Percentiles rank a stretch among this genome's conserved stretches.
Evolutionary conservation across 1,140 invertebrate genomes (phyloP).

Genomic region (Rhynchophorus ferrugineus): DNA sequence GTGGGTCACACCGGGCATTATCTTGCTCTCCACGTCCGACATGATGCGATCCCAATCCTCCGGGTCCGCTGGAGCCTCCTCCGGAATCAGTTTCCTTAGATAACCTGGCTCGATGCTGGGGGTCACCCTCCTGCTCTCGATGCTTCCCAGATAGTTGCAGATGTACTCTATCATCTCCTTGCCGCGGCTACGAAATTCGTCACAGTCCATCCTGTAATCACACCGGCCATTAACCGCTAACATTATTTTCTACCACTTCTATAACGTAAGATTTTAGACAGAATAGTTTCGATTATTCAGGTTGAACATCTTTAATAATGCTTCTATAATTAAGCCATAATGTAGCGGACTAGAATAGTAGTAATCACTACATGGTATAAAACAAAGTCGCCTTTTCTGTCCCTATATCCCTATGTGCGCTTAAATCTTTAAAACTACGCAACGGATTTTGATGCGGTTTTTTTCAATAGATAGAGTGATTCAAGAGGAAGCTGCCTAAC

Average conservation of each 20-base stretch:
- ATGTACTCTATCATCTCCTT: constrained; percentile 99
- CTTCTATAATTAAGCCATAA: no score
- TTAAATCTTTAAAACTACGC: no score
- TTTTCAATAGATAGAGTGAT: no score
- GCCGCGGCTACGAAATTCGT: constrained; percentile 82
- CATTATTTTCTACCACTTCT: neutral
- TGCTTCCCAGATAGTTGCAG: constrained; percentile 86
- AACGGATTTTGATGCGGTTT: no score
- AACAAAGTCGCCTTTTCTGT: no score
- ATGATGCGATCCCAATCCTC: constrained; percentile 91
- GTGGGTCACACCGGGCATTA: constrained; percentile 98
- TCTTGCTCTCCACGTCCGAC: constrained; percentile 88
- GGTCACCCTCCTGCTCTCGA: constrained; percentile 74
- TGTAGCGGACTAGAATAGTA: no score
- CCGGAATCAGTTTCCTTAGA: constrained; percentile 71
- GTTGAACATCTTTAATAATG: no score
- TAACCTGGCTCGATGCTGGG: constrained; percentile 91
- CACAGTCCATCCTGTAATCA: constrained; percentile 69
- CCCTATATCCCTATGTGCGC: no score
- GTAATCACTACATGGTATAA: no score
- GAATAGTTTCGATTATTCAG: no score
- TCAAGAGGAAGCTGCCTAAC: no score
- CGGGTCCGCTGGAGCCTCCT: constrained; percentile 73
- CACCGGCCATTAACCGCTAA: neutral
- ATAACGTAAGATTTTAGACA: no score